Evolutionary conservation across 2,888 invertebrate genomes (phyloP).

Genomic region (Anorthoa munda): DNA sequence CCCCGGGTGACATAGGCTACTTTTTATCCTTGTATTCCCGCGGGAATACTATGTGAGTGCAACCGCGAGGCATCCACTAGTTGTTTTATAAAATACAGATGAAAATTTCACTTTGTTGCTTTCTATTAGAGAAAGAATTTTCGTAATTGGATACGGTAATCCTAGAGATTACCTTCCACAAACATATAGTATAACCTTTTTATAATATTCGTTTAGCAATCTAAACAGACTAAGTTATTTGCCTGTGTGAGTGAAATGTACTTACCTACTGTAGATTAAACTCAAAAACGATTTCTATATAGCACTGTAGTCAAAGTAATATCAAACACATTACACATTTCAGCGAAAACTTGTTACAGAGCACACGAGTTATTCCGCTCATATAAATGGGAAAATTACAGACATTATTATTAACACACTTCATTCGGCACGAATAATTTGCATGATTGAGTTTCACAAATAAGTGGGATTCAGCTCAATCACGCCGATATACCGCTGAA

Average conservation of each 20-base stretch:
- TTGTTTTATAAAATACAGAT: no score
- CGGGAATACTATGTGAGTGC: no score
- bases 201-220: no score
- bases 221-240: not conserved
- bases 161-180: no score
- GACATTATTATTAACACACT: conserved; percentile 28
- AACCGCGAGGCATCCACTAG: no score
- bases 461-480: conserved; percentile 21
- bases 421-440: conserved; percentile 27
- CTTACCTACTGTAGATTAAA: not conserved
- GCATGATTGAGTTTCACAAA: conserved; percentile 39
- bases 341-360: conserved; percentile 3
- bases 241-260: not conserved
- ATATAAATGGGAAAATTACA: conserved; percentile 31
- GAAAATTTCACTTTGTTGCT: no score
- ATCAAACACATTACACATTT: not conserved
- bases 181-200: no score
- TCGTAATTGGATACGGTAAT: no score
- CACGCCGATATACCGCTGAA: conserved; percentile 3
- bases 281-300: not conserved
- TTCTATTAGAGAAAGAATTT: no score
- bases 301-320: not conserved
- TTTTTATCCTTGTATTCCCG: no score
- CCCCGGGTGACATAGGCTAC: no score
- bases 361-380: conserved; percentile 24